A percentile compares a stretch with the other conserved stretches of the same genome.
These are phyloP conservation scores for Aricia artaxerxes DNA, from an alignment of 2,888 invertebrate genomes.

Conservation along the genomic window DNA sequence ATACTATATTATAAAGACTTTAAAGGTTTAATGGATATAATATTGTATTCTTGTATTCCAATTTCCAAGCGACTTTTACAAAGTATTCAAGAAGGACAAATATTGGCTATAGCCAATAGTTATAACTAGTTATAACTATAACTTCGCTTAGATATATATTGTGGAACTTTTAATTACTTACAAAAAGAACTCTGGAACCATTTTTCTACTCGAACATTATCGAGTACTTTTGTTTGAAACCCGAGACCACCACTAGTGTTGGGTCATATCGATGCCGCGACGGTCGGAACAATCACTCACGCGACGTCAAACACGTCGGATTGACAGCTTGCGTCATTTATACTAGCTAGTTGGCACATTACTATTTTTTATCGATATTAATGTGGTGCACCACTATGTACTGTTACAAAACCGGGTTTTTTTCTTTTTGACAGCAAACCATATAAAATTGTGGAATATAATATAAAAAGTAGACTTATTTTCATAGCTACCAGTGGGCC, in stretches of 20 bases:
- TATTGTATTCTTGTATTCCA: too few species aligned
- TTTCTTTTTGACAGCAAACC: not conserved
- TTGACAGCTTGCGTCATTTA: constrained; percentile 27
- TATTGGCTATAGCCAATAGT: too few species aligned
- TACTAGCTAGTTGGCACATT: constrained; percentile 25
- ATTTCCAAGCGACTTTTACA: too few species aligned
- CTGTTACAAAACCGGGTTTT: not conserved
- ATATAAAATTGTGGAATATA: too few species aligned
- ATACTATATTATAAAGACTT: too few species aligned
- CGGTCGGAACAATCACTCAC: constrained; percentile 27
- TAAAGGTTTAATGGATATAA: too few species aligned
- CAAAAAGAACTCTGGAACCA: not conserved
- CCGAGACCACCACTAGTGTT: constrained; percentile 17
- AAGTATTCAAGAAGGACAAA: too few species aligned
- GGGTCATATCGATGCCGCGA: constrained; percentile 17
- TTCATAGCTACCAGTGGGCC: too few species aligned
- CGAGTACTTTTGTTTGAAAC: constrained; percentile 12
- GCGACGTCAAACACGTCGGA: constrained; percentile 22
- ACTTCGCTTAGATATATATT: too few species aligned
- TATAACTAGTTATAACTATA: too few species aligned
- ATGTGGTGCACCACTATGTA: constrained; percentile 12
- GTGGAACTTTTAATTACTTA: not conserved
- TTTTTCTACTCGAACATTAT: constrained; percentile 1
- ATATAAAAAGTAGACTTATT: too few species aligned
- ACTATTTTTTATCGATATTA: constrained; percentile 21